These are phyloP conservation scores for Natrix natrix DNA, from an alignment of 2,797 vertebrate genomes.

Conservation along the genomic window DNA sequence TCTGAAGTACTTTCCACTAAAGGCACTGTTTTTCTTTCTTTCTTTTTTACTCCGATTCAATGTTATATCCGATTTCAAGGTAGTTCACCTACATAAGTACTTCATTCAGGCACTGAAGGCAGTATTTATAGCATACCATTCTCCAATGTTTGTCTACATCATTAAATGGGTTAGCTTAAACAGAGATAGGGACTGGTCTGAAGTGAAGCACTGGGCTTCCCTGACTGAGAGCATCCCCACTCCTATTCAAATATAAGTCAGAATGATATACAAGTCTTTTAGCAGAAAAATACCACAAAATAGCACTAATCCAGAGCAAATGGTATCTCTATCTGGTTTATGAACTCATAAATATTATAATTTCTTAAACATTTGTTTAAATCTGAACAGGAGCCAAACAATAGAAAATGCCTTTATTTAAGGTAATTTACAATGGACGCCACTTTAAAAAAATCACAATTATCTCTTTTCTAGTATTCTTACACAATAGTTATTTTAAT, in stretches of 20 bases:
- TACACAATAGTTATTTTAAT: background rate
- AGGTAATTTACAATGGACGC: background rate
- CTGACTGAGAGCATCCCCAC: background rate
- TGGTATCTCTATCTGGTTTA: background rate
- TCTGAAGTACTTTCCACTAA: background rate
- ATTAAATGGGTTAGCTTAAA: background rate
- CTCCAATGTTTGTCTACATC: background rate
- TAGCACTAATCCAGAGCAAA: background rate
- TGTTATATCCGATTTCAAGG: background rate
- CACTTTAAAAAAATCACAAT: background rate
- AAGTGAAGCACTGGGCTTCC: background rate
- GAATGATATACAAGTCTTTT: background rate
- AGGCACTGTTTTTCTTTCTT: background rate
- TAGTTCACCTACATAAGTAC: background rate
- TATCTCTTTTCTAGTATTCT: background rate
- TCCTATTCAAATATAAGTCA: background rate
- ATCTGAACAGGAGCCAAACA: background rate
- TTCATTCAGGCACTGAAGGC: background rate
- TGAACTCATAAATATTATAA: background rate
- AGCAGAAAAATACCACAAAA: background rate
- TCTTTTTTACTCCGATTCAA: background rate
- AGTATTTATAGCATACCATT: background rate
- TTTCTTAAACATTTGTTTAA: background rate
- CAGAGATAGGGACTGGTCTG: background rate
- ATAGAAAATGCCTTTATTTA: slow-evolving; percentile 18